A percentile compares a stretch with the other conserved stretches of the same genome.
phyloP scores from a whole-genome alignment of 2,888 invertebrate species.

The Drosophila affinis region DNA sequence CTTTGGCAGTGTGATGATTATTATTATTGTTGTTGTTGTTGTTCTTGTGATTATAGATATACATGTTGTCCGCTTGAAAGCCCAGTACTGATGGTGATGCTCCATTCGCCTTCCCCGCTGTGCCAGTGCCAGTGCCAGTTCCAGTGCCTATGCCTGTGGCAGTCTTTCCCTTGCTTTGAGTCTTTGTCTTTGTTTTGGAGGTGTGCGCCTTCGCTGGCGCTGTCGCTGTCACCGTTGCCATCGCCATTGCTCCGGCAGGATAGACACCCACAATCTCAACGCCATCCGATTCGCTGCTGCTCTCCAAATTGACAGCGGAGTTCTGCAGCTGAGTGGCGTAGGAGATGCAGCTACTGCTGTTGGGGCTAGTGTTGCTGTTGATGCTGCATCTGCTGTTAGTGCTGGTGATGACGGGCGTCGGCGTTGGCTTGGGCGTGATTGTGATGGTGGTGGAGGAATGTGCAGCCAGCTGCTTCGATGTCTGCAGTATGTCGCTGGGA shows the following conservation, averaged over 20 bases:
- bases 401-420: slow-evolving; percentile 21
- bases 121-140: neutral
- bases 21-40: neutral
- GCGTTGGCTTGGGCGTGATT: slow-evolving; percentile 48
- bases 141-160: slow-evolving; percentile 32
- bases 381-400: slow-evolving; percentile 22
- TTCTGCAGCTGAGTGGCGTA: slow-evolving; percentile 15
- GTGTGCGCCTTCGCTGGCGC: slow-evolving; percentile 26
- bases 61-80: slow-evolving; percentile 51
- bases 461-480: slow-evolving; percentile 80
- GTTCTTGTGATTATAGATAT: slow-evolving; percentile 51
- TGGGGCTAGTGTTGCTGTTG: slow-evolving; percentile 24
- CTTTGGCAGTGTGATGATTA: slow-evolving; percentile 11
- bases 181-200: slow-evolving; percentile 47
- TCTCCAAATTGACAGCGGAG: slow-evolving; percentile 62
- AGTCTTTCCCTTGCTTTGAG: slow-evolving; percentile 48
- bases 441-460: neutral
- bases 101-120: slow-evolving; percentile 36
- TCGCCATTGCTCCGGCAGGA: slow-evolving; percentile 56
- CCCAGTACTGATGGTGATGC: slow-evolving; percentile 32
- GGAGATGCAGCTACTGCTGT: slow-evolving; percentile 17
- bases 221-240: neutral
- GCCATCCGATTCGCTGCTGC: slow-evolving; percentile 83
- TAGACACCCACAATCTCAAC: slow-evolving; percentile 83
- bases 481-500: slow-evolving; percentile 81